Evolutionary conservation across 1,140 invertebrate species (phyloP).

Genomic region (Plodia interpunctella): DNA sequence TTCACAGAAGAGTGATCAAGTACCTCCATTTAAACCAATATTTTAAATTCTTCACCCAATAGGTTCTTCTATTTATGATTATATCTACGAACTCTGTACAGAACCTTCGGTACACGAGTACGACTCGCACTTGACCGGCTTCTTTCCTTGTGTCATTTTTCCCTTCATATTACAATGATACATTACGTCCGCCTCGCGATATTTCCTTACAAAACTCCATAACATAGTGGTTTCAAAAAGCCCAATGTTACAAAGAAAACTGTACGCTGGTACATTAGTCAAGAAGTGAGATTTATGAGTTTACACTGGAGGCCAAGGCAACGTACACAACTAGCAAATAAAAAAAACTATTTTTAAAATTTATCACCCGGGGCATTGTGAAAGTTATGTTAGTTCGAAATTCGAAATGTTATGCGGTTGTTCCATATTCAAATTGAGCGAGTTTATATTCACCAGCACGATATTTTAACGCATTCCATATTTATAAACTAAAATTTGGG

Average conservation of each 20-base stretch:
- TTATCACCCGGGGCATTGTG: neutral
- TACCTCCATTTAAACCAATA: no score
- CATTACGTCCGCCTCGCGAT: no score
- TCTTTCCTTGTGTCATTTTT: no score
- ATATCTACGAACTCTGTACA: no score
- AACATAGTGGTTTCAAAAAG: neutral
- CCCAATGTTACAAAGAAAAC: neutral
- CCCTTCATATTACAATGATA: no score
- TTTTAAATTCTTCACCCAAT: no score
- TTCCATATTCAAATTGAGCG: neutral
- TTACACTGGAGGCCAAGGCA: slow-evolving; percentile 7
- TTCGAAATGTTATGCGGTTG: neutral
- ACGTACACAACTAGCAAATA: neutral
- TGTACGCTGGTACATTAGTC: neutral
- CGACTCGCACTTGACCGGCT: no score
- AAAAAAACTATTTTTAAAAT: slow-evolving; percentile 6
- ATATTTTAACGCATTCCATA: neutral
- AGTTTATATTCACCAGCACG: neutral
- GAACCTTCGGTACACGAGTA: no score
- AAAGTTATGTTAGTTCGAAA: neutral
- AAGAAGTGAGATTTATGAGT: slow-evolving; percentile 5
- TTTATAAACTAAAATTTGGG: no score
- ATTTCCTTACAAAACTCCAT: no score
- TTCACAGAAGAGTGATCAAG: no score
- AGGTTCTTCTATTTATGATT: no score